phyloP scores from a whole-genome alignment of 2,797 vertebrate species.

The Menidia menidia region DNA sequence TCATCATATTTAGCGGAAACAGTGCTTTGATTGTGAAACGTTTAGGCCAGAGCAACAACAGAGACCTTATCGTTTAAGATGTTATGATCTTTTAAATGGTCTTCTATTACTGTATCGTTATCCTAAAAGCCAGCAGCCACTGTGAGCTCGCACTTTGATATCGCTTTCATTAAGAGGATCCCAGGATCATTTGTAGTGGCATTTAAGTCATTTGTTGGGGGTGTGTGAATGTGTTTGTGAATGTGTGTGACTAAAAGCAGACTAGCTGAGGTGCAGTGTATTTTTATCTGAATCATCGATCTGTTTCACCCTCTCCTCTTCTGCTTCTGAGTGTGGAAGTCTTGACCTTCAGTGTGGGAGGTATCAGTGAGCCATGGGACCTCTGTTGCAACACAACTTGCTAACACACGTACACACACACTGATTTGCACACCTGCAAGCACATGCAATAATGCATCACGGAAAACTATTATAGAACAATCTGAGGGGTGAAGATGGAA shows the following conservation, averaged over 20 bases:
- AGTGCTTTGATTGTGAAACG: conserved; percentile 66
- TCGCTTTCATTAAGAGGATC: conserved; percentile 79
- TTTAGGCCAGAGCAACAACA: conserved; percentile 69
- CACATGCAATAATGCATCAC: conserved; percentile 26
- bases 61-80: conserved; percentile 75
- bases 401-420: conserved; percentile 40
- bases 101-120: conserved; percentile 75
- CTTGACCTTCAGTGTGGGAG: conserved; percentile 83
- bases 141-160: conserved; percentile 67
- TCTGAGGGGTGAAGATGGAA: conserved; percentile 18
- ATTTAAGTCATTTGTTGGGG: conserved; percentile 73
- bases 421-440: conserved; percentile 40
- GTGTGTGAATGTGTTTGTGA: conserved; percentile 63
- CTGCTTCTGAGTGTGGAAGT: conserved; percentile 72
- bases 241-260: conserved; percentile 67
- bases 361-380: conserved; percentile 76
- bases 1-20: conserved; percentile 61
- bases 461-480: neutral
- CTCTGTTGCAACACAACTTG: conserved; percentile 59
- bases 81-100: conserved; percentile 82
- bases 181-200: conserved; percentile 72
- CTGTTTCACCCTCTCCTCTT: conserved; percentile 72
- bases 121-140: conserved; percentile 69
- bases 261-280: conserved; percentile 75
- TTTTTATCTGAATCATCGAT: conserved; percentile 84